Percentiles rank a stretch among this genome's conserved stretches.
These are phyloP conservation scores for Myripristis murdjan DNA, from an alignment of 2,797 vertebrate genomes.

Conservation along the genomic window DNA sequence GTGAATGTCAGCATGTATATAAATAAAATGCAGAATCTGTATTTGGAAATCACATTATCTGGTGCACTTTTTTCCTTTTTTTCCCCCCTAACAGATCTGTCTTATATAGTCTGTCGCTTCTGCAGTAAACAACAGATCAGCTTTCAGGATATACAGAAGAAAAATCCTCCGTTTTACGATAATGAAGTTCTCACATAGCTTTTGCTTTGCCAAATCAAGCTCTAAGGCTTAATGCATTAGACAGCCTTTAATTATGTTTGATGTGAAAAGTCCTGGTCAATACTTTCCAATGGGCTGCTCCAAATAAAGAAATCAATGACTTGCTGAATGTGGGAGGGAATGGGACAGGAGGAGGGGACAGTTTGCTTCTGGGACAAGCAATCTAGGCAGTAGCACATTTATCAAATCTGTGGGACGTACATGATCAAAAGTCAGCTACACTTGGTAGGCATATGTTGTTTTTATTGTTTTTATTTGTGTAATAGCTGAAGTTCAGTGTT, in stretches of 20 bases:
- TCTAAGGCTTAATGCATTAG: conserved; percentile 40
- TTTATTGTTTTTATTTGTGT: conserved; percentile 1
- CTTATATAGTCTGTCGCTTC: neutral
- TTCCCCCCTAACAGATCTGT: neutral
- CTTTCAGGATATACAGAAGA: neutral
- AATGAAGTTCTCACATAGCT: neutral
- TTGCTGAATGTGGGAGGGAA: conserved; percentile 36
- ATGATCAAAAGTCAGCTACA: neutral
- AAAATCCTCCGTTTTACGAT: conserved; percentile 8
- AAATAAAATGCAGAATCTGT: conserved; percentile 60
- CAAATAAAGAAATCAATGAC: conserved; percentile 73
- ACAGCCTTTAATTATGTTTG: conserved; percentile 68
- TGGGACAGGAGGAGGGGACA: conserved; percentile 28
- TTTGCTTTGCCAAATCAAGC: conserved; percentile 37
- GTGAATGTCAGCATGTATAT: conserved; percentile 61
- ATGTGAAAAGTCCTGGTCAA: conserved; percentile 69
- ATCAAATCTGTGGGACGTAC: conserved; percentile 12
- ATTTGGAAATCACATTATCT: conserved; percentile 14
- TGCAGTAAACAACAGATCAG: neutral
- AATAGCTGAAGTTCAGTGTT: conserved; percentile 9
- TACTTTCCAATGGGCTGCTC: conserved; percentile 79
- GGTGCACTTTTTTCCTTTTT: conserved; percentile 3
- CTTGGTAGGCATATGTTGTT: neutral
- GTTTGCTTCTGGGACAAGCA: conserved; percentile 14
- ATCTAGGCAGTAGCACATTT: conserved; percentile 4